Base-by-base conservation (phyloP, 2,113 vertebrate species). In the Hippocampus mohnikei region DNA sequence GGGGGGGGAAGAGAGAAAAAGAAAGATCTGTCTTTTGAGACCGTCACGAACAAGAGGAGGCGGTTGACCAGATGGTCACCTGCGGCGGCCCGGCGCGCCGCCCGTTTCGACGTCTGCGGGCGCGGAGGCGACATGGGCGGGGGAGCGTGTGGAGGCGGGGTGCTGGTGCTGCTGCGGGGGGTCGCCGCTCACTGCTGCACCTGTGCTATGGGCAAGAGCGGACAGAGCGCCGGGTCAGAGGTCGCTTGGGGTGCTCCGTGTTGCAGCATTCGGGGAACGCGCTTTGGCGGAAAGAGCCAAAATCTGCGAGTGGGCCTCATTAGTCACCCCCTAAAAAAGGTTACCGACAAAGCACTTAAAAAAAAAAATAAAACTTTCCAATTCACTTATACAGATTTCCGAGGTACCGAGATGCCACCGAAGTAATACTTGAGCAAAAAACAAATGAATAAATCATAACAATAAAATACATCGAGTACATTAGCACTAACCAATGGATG, bases 401-500 rank as follows among this genome's bases (percentile, higher is more conserved):
- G 1, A 10, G 1, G 48, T 18, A 16, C 18, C 18, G 20, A 10
- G 52, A 21, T 53, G 8, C 21, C 21, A n/a, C 8, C 8, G 8
- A 53, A 53, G 52, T 53, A 53, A 50, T 21, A 50, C 3, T 50
- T 50, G 5, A 3, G 42, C 3, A 11, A 1, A 16, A 18, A 1
- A 13, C 0, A 15, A 48, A 48, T 1, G 7, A 16, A 1, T 48
- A 5, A 5, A 18, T 2, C 0, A 48, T 18, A 4, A 18, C 0
- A 27, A 23, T 23, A 0, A 37, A 37, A 37, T 10, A 55, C 37
- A 64, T n/a, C 3, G 23, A 25, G 12, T 8, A 64, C n/a, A 44
- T 46, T 6, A n/a, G 91, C 86, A 96, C 96, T 91, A 94, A 99
- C 97, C 97, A 95, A 98, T 94, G 93, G 97, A 94, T 27, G 96